Conservation (phyloP, 2,113 vertebrate genomes). For the Octodon degus region DNA sequence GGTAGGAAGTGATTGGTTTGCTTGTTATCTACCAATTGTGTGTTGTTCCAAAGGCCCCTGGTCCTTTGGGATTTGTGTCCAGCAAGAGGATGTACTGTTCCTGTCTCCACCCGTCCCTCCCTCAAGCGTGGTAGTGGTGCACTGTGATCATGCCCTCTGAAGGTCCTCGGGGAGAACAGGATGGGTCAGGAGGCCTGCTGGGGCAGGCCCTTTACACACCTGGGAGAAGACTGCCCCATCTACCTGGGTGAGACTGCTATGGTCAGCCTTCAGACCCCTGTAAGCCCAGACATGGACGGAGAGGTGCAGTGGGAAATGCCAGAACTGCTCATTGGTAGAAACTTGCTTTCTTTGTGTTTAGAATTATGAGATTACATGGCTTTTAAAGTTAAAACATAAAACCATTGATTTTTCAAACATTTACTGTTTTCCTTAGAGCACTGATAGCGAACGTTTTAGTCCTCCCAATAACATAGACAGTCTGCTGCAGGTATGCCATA, state of each 20-base stretch:
- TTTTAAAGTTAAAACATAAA: background rate
- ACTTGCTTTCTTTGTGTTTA: background rate
- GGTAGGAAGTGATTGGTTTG: constrained; percentile 86
- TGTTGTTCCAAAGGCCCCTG: background rate
- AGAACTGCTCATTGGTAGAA: background rate
- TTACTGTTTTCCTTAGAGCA: background rate
- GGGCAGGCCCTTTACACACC: background rate
- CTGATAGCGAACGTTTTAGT: background rate
- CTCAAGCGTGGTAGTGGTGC: fast-evolving
- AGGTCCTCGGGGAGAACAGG: background rate
- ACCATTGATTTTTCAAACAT: background rate
- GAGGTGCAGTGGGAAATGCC: background rate
- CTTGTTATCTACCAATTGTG: background rate
- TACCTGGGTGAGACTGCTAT: fast-evolving
- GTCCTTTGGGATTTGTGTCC: background rate
- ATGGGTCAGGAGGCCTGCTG: background rate
- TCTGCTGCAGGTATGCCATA: fast-evolving
- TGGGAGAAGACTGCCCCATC: background rate
- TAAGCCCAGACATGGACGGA: fast-evolving
- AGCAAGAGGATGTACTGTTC: fast-evolving
- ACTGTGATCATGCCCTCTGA: background rate
- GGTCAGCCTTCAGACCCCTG: background rate
- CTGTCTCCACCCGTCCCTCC: too few relatives aligned
- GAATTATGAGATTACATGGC: background rate
- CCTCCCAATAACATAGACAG: background rate